Evolutionary conservation across 2,797 vertebrate genomes (phyloP).

Genomic region (Hydrocynus forskahlii): DNA sequence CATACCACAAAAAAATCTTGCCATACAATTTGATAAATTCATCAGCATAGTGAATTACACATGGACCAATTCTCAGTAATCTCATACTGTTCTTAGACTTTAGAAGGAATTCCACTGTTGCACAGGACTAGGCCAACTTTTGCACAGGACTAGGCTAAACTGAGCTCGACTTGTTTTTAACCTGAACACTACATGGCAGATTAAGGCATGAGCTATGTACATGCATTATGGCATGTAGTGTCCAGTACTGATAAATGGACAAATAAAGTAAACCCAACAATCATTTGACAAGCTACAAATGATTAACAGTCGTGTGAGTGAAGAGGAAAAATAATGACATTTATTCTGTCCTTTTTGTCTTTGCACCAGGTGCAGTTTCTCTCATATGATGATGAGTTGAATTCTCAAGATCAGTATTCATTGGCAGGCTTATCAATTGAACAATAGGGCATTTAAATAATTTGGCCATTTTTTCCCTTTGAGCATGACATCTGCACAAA

Average conservation of each 20-base stretch:
- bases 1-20: not conserved
- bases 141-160: not conserved
- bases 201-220: slow-evolving; percentile 35
- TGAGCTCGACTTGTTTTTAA: not conserved
- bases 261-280: slow-evolving; percentile 54
- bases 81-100: not conserved
- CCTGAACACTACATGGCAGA: slow-evolving; percentile 45
- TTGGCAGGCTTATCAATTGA: slow-evolving; percentile 77
- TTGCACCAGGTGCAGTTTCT: slow-evolving; percentile 81
- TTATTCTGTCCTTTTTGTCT: slow-evolving; percentile 75
- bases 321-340: slow-evolving; percentile 71
- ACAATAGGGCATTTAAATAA: slow-evolving; percentile 84
- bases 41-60: not conserved
- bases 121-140: not conserved
- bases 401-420: slow-evolving; percentile 80
- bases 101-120: not conserved
- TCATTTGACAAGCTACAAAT: slow-evolving; percentile 46
- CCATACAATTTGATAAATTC: not conserved
- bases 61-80: not conserved
- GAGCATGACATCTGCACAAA: slow-evolving; percentile 82
- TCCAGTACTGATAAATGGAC: slow-evolving; percentile 41
- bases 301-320: slow-evolving; percentile 54
- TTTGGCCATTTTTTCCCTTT: slow-evolving; percentile 82
- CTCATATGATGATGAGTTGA: slow-evolving; percentile 84
- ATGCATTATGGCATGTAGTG: not conserved